Conservation (phyloP, 30 jellyfish, hydroid and myxozoan genomes). For the Hydra vulgaris region DNA sequence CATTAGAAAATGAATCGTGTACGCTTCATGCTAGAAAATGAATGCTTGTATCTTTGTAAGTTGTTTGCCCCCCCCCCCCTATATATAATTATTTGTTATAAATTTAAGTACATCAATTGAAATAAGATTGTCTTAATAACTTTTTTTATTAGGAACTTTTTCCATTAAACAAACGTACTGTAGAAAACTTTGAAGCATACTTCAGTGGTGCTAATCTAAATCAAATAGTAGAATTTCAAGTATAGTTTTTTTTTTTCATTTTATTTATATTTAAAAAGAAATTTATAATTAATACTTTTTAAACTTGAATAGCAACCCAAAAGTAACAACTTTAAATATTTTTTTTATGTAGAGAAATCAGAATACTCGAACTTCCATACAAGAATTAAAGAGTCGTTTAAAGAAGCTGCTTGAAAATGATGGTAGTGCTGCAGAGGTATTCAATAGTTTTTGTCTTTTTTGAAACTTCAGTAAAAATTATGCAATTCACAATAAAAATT, state of each 20-base stretch:
- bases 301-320: too few relatives aligned
- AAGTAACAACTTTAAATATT: too few relatives aligned
- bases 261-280: background rate
- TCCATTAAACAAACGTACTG: conserved; percentile 90
- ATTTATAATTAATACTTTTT: too few relatives aligned
- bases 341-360: conserved; percentile 50
- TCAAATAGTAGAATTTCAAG: conserved; percentile 91
- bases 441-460: conserved; percentile 2
- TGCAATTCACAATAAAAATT: background rate
- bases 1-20: too few relatives aligned
- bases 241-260: conserved; percentile 6
- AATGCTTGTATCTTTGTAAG: too few relatives aligned
- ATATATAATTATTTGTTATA: too few relatives aligned
- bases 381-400: conserved; percentile 58
- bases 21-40: too few relatives aligned
- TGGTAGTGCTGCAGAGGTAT: conserved; percentile 67
- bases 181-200: conserved; percentile 85
- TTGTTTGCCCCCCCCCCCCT: too few relatives aligned
- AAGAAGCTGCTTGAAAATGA: conserved; percentile 75
- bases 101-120: too few relatives aligned
- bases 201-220: conserved; percentile 70
- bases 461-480: background rate
- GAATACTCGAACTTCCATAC: conserved; percentile 50
- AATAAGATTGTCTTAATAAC: too few relatives aligned
- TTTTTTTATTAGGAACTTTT: conserved; percentile 51